Evolutionary conservation across 2,888 invertebrate genomes (phyloP).

Genomic region (Oxytorus armatus): DNA sequence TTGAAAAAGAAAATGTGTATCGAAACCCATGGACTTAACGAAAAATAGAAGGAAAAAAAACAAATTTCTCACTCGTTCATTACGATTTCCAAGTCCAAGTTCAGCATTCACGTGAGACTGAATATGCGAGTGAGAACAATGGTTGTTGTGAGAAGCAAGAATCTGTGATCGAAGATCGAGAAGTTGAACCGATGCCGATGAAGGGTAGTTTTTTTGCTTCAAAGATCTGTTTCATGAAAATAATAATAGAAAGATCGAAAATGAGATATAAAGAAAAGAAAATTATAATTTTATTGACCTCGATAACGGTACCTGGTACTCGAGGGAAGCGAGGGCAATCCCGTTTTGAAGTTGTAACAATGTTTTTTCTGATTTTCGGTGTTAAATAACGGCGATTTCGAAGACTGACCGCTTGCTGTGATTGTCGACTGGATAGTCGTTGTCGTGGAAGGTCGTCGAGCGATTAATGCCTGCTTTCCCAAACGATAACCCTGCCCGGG

Average conservation of each 20-base stretch:
- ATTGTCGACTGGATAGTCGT: constrained; percentile 31
- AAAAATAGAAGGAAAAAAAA: constrained; percentile 8
- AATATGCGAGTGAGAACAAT: constrained; percentile 77
- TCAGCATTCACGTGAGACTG: constrained; percentile 80
- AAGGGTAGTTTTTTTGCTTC: constrained; percentile 65
- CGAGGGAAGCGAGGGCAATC: constrained; percentile 44
- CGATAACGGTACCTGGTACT: constrained; percentile 49
- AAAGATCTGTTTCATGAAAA: constrained; percentile 65
- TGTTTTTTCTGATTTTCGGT: constrained; percentile 51
- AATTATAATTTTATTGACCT: neutral
- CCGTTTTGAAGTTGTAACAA: constrained; percentile 52
- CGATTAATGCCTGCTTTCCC: constrained; percentile 71
- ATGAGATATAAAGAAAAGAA: neutral
- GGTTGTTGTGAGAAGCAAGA: constrained; percentile 77
- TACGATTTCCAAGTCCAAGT: constrained; percentile 70
- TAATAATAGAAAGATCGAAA: too few relatives aligned
- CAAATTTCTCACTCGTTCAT: constrained; percentile 71
- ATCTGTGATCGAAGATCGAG: constrained; percentile 75
- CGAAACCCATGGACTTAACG: neutral
- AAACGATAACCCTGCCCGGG: constrained; percentile 80
- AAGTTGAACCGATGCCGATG: constrained; percentile 69
- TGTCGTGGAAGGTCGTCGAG: constrained; percentile 24
- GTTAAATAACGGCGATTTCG: constrained; percentile 39
- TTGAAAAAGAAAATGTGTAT: constrained; percentile 27
- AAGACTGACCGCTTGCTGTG: constrained; percentile 9